These are phyloP conservation scores for Ifrita kowaldi DNA, from an alignment of 2,113 vertebrate genomes.

Conservation along the genomic window DNA sequence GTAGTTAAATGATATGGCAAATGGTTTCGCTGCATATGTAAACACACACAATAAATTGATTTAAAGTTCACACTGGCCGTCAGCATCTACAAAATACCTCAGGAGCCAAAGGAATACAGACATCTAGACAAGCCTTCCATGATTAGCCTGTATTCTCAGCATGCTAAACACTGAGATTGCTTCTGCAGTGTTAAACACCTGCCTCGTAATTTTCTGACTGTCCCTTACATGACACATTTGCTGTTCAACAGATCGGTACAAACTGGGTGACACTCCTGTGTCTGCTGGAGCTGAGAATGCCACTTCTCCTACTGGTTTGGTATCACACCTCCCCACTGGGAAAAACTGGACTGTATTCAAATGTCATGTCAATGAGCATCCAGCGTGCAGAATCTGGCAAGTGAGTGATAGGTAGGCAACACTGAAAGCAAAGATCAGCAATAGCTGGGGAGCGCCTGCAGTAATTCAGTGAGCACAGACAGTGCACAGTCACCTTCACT, in stretches of 20 bases:
- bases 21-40: background rate
- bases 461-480: background rate
- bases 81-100: conserved; percentile 17
- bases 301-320: background rate
- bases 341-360: background rate
- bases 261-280: background rate
- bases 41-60: conserved; percentile 24
- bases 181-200: background rate
- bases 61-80: conserved; percentile 1
- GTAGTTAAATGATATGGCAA: background rate
- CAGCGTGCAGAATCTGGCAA: background rate
- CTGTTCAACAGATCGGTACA: conserved; percentile 15
- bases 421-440: background rate
- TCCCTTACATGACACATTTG: background rate
- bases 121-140: background rate
- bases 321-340: background rate
- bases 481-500: background rate
- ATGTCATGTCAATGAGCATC: background rate
- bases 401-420: background rate
- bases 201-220: background rate
- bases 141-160: conserved; percentile 16
- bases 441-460: background rate
- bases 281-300: background rate
- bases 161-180: background rate
- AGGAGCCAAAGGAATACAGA: background rate